Evolutionary conservation across 2,888 invertebrate species (phyloP).

Genomic region (Scaptomyza cyrtandrae): DNA sequence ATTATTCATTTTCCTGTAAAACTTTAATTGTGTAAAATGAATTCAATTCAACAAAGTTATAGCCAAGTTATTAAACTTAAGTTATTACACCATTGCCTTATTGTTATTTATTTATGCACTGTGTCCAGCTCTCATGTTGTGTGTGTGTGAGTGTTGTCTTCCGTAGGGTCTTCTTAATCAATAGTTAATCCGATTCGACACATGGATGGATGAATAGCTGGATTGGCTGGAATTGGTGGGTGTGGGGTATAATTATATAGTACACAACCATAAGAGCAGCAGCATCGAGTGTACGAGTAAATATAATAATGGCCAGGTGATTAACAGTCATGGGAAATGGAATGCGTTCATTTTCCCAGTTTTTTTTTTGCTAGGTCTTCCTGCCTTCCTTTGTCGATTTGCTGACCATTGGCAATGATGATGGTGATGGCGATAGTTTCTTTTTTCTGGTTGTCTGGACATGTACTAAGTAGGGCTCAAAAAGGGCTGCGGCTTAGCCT

Average conservation of each 20-base stretch:
- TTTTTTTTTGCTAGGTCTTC: conserved; percentile 44
- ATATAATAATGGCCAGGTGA: conserved; percentile 75
- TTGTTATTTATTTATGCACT: conserved; percentile 6
- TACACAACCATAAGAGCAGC: conserved; percentile 22
- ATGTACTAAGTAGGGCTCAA: conserved; percentile 36
- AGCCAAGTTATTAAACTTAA: not conserved
- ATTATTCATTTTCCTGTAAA: not conserved
- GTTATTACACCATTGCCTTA: not conserved
- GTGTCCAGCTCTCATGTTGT: not conserved
- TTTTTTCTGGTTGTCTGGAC: conserved; percentile 6
- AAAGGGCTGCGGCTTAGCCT: conserved; percentile 15
- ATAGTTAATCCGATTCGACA: conserved; percentile 72
- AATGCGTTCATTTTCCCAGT: conserved; percentile 76
- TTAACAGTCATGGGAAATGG: conserved; percentile 78
- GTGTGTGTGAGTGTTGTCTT: not conserved
- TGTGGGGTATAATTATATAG: conserved; percentile 69
- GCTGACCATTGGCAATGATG: conserved; percentile 12
- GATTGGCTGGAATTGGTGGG: conserved; percentile 44
- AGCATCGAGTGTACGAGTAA: conserved; percentile 49
- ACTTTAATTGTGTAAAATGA: no score
- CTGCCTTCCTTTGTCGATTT: conserved; percentile 22
- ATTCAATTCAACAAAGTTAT: not conserved
- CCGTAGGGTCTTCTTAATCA: conserved; percentile 37
- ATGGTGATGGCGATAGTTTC: conserved; percentile 12
- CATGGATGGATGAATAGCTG: conserved; percentile 50